Percentiles rank a stretch among this genome's conserved stretches.
These are phyloP conservation scores for Matsumyia berberina DNA, from an alignment of 2,888 invertebrate genomes.

Conservation along the genomic window DNA sequence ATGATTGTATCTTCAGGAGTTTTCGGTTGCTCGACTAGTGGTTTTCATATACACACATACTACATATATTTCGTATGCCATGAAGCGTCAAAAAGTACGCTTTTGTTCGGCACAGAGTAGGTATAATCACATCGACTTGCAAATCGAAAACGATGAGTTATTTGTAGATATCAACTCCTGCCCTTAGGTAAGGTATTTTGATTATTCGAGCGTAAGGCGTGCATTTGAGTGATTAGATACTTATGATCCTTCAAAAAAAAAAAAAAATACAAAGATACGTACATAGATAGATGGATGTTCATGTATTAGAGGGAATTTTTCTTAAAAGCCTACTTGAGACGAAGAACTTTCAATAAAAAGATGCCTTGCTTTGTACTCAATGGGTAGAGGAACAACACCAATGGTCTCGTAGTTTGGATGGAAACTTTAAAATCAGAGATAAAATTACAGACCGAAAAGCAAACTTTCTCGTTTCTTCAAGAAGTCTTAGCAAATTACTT, in stretches of 20 bases:
- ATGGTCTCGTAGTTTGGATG: conserved; percentile 23
- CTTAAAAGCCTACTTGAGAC: neutral
- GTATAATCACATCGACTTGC: conserved; percentile 54
- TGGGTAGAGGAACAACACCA: conserved; percentile 14
- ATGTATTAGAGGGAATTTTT: neutral
- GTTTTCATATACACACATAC: conserved; percentile 29
- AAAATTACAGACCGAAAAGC: conserved; percentile 39
- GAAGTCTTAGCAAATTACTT: conserved; percentile 50
- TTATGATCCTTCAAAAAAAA: conserved; percentile 43
- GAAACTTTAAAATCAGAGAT: conserved; percentile 54
- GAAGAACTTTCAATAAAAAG: conserved; percentile 49
- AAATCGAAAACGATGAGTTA: conserved; percentile 62
- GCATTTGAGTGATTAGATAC: conserved; percentile 78
- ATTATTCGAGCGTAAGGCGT: conserved; percentile 78
- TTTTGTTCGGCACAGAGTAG: conserved; percentile 36
- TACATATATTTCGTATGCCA: conserved; percentile 30
- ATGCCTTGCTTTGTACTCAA: conserved; percentile 23
- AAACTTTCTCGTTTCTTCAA: conserved; percentile 51
- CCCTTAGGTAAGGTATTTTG: conserved; percentile 63
- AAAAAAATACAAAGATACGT: conserved; percentile 8
- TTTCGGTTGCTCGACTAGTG: conserved; percentile 42
- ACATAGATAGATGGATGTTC: too few species aligned
- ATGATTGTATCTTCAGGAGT: conserved; percentile 21
- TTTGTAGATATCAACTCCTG: conserved; percentile 51
- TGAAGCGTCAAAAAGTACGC: conserved; percentile 57